These are phyloP conservation scores for Agrotis exclamationis DNA, from an alignment of 2,888 invertebrate species.

Conservation along the genomic window DNA sequence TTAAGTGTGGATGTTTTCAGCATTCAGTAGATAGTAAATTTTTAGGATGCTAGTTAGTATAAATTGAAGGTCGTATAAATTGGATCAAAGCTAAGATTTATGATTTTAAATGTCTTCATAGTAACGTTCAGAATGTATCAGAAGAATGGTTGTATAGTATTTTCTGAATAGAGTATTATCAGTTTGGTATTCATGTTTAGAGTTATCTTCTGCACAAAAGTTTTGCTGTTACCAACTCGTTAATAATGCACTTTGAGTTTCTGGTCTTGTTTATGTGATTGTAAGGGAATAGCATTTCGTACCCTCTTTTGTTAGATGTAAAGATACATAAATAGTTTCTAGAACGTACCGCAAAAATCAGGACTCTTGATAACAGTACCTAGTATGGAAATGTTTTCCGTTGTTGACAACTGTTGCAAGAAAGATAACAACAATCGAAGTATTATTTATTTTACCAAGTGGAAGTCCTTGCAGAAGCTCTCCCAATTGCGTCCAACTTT, in stretches of 20 bases:
- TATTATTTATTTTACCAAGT: neutral
- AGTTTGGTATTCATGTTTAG: conserved; percentile 64
- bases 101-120: conserved; percentile 54
- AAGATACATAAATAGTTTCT: conserved; percentile 18
- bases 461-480: conserved; percentile 33
- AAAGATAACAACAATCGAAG: neutral
- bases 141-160: conserved; percentile 66
- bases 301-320: conserved; percentile 26
- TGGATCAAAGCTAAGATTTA: conserved; percentile 69
- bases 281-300: conserved; percentile 66
- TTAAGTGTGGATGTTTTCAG: conserved; percentile 85
- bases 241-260: conserved; percentile 85
- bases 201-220: conserved; percentile 68
- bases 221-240: conserved; percentile 76
- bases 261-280: conserved; percentile 38
- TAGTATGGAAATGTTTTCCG: neutral
- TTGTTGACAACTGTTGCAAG: conserved; percentile 13
- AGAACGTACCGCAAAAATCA: conserved; percentile 44
- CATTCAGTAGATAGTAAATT: conserved; percentile 91
- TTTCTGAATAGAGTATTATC: conserved; percentile 65
- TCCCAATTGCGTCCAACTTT: conserved; percentile 47
- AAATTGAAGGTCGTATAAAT: conserved; percentile 84
- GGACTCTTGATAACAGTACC: neutral
- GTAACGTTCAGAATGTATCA: conserved; percentile 61
- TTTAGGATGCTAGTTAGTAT: conserved; percentile 91